Conservation (phyloP, 2,888 invertebrate species). For the Glaucopsyche alexis region DNA sequence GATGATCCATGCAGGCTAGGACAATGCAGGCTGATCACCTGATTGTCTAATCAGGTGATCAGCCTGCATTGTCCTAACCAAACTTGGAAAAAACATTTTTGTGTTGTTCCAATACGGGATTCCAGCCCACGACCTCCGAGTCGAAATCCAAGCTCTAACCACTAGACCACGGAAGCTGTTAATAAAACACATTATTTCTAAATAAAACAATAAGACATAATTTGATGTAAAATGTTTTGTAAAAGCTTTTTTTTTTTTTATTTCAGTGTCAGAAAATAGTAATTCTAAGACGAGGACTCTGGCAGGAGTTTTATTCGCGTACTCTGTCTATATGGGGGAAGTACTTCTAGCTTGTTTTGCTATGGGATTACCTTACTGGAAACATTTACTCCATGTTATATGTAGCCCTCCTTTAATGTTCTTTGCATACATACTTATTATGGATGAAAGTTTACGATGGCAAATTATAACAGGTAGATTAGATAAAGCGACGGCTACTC, state of each 20-base stretch:
- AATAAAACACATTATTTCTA: too few relatives aligned
- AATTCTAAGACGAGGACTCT: conserved; percentile 54
- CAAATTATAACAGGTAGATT: conserved; percentile 58
- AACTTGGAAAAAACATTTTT: too few relatives aligned
- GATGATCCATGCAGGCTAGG: too few relatives aligned
- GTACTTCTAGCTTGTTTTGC: conserved; percentile 58
- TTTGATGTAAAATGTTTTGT: neutral
- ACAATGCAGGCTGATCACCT: too few relatives aligned
- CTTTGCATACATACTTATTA: conserved; percentile 50
- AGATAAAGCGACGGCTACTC: conserved; percentile 52
- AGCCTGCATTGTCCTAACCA: too few relatives aligned
- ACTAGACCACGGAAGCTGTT: too few relatives aligned
- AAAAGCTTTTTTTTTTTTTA: neutral
- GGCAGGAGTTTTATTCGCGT: conserved; percentile 61
- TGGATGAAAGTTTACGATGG: conserved; percentile 67
- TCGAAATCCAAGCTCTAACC: too few relatives aligned
- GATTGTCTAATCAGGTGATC: too few relatives aligned
- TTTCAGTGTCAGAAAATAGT: conserved; percentile 63
- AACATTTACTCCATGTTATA: conserved; percentile 55
- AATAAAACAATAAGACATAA: too few relatives aligned
- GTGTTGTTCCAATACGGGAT: too few relatives aligned
- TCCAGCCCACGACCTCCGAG: too few relatives aligned
- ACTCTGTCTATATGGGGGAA: conserved; percentile 62
- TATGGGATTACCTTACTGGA: conserved; percentile 64
- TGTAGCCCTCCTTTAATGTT: conserved; percentile 60